Percentiles rank a stretch among this genome's conserved stretches.
phyloP scores from a whole-genome alignment of 2,113 vertebrate species.

The Platanista minor region DNA sequence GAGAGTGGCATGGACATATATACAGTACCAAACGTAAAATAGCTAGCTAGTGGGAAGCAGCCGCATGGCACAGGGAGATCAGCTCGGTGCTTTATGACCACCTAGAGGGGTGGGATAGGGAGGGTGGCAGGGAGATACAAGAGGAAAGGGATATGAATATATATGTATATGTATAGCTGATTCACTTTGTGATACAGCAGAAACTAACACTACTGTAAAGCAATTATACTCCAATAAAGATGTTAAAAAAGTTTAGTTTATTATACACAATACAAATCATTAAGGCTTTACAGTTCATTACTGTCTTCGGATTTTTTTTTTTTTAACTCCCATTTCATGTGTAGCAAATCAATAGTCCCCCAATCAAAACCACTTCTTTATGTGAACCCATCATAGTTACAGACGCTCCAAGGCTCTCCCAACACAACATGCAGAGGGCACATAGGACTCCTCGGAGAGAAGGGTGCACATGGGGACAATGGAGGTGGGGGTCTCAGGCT shows the following conservation, averaged over 20 bases:
- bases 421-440: neutral
- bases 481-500: neutral
- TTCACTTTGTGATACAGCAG: too few species aligned
- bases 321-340: neutral
- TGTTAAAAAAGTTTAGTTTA: neutral
- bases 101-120: too few species aligned
- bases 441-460: neutral
- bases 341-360: neutral
- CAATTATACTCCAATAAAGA: too few species aligned
- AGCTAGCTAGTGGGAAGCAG: too few species aligned
- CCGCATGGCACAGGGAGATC: too few species aligned
- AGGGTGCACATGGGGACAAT: neutral
- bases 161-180: too few species aligned
- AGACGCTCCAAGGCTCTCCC: neutral
- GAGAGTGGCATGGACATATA: too few species aligned
- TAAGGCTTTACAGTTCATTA: constrained; percentile 36
- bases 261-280: neutral
- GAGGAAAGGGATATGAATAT: too few species aligned
- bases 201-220: too few species aligned
- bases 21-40: too few species aligned
- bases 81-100: too few species aligned
- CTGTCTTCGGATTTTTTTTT: neutral
- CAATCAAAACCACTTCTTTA: neutral
- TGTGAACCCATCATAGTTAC: neutral
- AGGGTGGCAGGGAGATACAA: too few species aligned